Evolutionary conservation across 2,797 vertebrate genomes (phyloP), one percentile per base, ranked within the genome.

Genomic region (Pangasius larnaudii): DNA sequence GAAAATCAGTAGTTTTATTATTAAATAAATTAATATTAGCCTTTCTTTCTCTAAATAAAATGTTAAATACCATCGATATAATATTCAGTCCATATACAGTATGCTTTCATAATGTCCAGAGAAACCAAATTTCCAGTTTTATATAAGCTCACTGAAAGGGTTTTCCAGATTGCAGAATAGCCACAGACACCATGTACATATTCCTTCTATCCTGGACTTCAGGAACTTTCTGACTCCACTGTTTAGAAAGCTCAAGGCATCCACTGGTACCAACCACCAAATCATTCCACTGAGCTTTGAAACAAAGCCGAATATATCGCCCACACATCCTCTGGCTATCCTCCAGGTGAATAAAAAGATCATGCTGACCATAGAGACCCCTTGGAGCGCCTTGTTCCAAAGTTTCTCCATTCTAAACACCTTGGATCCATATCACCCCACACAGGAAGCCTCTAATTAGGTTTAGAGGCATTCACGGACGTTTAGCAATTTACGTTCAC

Each of bases 21-120:
- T 97, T 97, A 96, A 98, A 99, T 99, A 98, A 99, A 98, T 99
- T 98, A 99, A 97, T 96, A 97, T 97, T 97, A 97, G 95, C 96
- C 94, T 83, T 88, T 82, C 61, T 92, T 90, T 94, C 94, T 96
- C 95, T 96, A 96, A 96, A 92, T 95, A 95, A 95, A 96, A 93
- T 95, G 96, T 97, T 97, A 97, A 97, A 97, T 97, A 97, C 96
- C 95, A 95, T 95, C 94, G 82, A 84, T 87, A 82, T 88, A 87
- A 90, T 91, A 46, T 42, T 24, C 71, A 8, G 91, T 92, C 92
- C 87, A 95, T 95, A 88, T 90, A 90, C 77, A 84, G 79, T 89
- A 88, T 77, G 93, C 93, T 95, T 93, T 94, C 93, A 92, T 90
- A 91, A 94, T 91, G 93, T 92, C 94, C 94, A 93, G 77, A 72